A percentile compares a stretch with the other conserved stretches of the same genome.
These are phyloP conservation scores for Ornithoptera alexandrae DNA, from an alignment of 2,888 invertebrate species.

Conservation along the genomic window DNA sequence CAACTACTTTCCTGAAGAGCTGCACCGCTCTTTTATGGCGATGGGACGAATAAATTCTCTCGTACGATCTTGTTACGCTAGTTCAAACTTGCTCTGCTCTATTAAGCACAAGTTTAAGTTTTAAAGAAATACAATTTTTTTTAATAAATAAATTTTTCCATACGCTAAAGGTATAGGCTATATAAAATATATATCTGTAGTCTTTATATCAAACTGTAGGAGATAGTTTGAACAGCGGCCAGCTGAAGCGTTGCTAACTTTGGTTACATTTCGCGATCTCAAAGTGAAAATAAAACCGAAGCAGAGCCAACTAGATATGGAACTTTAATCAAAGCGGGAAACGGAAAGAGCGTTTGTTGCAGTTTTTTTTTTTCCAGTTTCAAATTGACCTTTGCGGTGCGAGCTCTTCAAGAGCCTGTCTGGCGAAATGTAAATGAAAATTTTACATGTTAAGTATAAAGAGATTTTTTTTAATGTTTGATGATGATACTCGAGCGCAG, in stretches of 20 bases:
- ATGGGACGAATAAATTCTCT: background rate
- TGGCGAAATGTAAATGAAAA: constrained; percentile 8
- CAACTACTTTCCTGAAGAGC: constrained; percentile 19
- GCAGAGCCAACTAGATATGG: constrained; percentile 15
- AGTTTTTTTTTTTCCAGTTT: constrained; percentile 13
- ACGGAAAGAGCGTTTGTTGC: constrained; percentile 15
- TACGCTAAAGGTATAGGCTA: no score
- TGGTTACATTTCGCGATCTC: constrained; percentile 12
- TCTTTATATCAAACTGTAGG: background rate
- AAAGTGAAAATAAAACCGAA: constrained; percentile 23
- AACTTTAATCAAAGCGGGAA: constrained; percentile 25
- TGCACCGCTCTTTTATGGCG: constrained; percentile 5
- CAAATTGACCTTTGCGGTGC: constrained; percentile 15
- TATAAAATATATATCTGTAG: no score
- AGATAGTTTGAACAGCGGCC: constrained; percentile 3
- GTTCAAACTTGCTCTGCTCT: no score
- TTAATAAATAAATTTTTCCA: no score
- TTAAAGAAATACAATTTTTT: no score
- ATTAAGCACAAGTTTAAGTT: no score
- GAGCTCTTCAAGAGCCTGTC: constrained; percentile 1
- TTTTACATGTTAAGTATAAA: background rate
- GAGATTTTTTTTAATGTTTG: background rate
- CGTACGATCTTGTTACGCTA: no score
- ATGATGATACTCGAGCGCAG: no score
- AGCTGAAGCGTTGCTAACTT: constrained; percentile 14